Percentiles rank a stretch among this genome's conserved stretches.
Evolutionary conservation across 2,797 vertebrate species (phyloP).

Genomic region (Hippocampus kuda): DNA sequence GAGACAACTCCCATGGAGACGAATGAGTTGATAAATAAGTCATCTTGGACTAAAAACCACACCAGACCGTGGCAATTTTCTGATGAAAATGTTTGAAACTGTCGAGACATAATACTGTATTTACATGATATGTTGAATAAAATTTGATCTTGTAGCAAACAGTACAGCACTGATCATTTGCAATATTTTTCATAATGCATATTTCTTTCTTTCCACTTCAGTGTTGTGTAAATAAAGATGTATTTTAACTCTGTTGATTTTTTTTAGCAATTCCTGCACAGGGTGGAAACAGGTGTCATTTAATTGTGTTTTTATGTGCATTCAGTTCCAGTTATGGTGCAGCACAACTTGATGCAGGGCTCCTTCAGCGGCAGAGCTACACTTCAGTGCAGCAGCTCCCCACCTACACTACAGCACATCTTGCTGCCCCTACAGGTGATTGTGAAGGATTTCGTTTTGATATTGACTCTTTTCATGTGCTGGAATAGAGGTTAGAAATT

Average conservation of each 20-base stretch:
- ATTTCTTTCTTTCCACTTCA: no score
- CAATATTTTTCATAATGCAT: neutral
- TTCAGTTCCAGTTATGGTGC: slow-evolving; percentile 90
- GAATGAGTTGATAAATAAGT: neutral
- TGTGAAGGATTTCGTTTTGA: neutral
- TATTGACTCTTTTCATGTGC: neutral
- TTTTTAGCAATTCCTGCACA: neutral
- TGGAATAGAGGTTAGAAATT: neutral
- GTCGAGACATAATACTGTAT: neutral
- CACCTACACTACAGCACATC: slow-evolving; percentile 81
- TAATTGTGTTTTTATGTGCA: slow-evolving; percentile 11
- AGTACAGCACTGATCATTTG: neutral
- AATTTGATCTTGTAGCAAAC: neutral
- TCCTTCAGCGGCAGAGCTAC: slow-evolving; percentile 86
- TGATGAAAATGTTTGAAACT: neutral
- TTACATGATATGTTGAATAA: neutral
- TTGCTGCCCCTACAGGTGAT: slow-evolving; percentile 80
- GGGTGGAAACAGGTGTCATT: neutral
- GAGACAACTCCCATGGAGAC: neutral
- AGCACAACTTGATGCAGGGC: slow-evolving; percentile 84
- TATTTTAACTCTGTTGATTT: no score
- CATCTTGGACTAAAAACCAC: neutral
- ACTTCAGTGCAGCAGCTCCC: slow-evolving; percentile 82
- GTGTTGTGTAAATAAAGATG: no score
- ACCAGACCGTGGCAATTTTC: neutral